Evolutionary conservation across 2,888 invertebrate genomes (phyloP).

Genomic region (Myathropa florea): DNA sequence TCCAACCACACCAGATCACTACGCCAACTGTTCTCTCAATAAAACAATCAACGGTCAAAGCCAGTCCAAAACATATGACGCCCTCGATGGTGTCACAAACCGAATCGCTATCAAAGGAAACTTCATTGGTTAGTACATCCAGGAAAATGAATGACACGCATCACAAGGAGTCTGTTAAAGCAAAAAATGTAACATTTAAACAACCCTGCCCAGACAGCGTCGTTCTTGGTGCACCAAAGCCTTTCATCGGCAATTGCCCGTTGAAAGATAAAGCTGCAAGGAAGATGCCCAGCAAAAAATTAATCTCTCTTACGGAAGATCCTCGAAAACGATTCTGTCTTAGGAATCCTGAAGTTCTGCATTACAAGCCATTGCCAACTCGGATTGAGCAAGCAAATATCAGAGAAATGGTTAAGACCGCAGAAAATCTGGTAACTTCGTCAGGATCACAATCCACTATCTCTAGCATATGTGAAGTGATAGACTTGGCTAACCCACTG

Average conservation of each 20-base stretch:
- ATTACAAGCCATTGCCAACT: constrained; percentile 72
- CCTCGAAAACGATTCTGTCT: constrained; percentile 77
- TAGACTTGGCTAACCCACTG: constrained; percentile 78
- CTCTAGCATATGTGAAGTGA: constrained; percentile 76
- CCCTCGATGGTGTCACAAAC: not conserved
- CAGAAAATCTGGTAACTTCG: constrained; percentile 76
- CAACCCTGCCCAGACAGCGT: constrained; percentile 75
- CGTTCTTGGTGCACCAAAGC: constrained; percentile 73
- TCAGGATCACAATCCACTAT: constrained; percentile 74
- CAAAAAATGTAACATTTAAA: constrained; percentile 69
- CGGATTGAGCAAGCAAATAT: constrained; percentile 72
- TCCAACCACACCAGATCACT: not conserved
- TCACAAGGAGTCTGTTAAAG: not conserved
- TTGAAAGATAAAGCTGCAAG: constrained; percentile 73
- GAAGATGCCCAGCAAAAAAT: constrained; percentile 73
- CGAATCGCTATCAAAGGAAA: not conserved
- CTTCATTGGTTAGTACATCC: not conserved
- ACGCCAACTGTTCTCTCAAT: constrained; percentile 3
- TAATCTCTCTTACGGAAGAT: constrained; percentile 78
- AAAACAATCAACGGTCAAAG: not conserved
- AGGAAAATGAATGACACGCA: not conserved
- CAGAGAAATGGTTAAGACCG: constrained; percentile 76
- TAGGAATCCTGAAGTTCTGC: constrained; percentile 75
- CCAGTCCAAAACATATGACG: not conserved
- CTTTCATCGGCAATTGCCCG: constrained; percentile 75